Evolutionary conservation across 2,888 invertebrate genomes (phyloP), one percentile per base, ranked within the genome.

Genomic region (Drosophila eohydei): DNA sequence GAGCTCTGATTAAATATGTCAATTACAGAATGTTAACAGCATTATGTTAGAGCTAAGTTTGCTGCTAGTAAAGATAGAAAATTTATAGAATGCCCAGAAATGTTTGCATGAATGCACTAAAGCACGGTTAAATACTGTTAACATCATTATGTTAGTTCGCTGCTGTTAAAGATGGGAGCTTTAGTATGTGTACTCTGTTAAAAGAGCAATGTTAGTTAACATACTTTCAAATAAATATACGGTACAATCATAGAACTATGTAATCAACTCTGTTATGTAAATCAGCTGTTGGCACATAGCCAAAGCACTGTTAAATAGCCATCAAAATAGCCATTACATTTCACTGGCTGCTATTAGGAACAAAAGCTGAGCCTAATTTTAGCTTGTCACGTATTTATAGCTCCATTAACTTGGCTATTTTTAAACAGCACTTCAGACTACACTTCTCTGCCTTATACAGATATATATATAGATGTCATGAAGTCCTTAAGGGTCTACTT

Each of bases 341-440:
- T 26, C 26, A 28, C 4, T 38, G 8, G 14, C 21, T 14, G 14
- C 14, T 41, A 54, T 14, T 32, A 41, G 26, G 6, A n/a, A 30
- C 46, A 65, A 44, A 65, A 55, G 40, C 34, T 4, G 5, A 8
- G 21, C 32, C 69, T 48, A 69, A 50, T 56, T 50, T 57, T 40
- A 32, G 55, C n/a, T 26, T 14, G 26, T 21, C 7, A 36, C 0
- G 51, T 36, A 52, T 52, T 52, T 54, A 54, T 40, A 14, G 40
- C 2, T 32, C 41, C 46, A 41, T 41, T 69, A 41, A 38, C 21
- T 26, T 36, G 32, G 36, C 66, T 66, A 67, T 56, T 48, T 57
- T 40, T 56, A 41, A 14, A 36, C 68, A 48, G 46, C 46, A 30
- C 48, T 21, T 48, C 21, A 43, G 28, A 11, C 38, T 4, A 5